phyloP scores from a whole-genome alignment of 2,113 vertebrate genomes.

The Murina feae region DNA sequence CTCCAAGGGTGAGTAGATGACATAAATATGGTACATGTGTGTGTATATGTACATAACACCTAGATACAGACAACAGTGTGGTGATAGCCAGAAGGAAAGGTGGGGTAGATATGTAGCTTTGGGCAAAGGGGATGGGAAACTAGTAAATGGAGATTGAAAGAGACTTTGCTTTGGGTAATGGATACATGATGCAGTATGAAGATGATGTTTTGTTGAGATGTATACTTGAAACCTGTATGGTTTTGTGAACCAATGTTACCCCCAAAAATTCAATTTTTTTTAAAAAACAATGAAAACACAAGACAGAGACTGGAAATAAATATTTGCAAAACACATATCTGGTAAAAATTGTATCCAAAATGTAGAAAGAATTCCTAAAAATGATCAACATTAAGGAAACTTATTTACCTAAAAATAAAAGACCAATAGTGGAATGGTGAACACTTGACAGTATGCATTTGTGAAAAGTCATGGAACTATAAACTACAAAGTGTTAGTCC shows the following conservation, averaged over 20 bases:
- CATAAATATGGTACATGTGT: too few species aligned
- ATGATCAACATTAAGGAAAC: neutral
- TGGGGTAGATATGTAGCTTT: neutral
- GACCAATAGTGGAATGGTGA: neutral
- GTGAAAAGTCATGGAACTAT: neutral
- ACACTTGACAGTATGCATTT: neutral
- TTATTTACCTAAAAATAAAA: neutral
- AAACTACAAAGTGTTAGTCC: neutral
- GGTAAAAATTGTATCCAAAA: neutral
- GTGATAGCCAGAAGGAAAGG: neutral
- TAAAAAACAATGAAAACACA: neutral
- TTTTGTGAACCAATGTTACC: neutral
- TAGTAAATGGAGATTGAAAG: neutral
- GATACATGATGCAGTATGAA: neutral
- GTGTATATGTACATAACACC: too few species aligned
- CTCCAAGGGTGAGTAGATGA: too few species aligned
- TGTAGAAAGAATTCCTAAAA: neutral
- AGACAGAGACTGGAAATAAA: neutral
- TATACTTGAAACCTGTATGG: neutral
- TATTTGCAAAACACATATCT: neutral
- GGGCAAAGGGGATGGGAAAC: neutral
- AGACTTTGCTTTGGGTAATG: neutral
- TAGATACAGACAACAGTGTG: neutral
- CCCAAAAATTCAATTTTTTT: neutral
- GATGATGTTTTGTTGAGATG: neutral